A percentile compares a stretch with the other conserved stretches of the same genome.
These are phyloP conservation scores for Eublepharis macularius DNA, from an alignment of 2,113 vertebrate species.

Conservation along the genomic window DNA sequence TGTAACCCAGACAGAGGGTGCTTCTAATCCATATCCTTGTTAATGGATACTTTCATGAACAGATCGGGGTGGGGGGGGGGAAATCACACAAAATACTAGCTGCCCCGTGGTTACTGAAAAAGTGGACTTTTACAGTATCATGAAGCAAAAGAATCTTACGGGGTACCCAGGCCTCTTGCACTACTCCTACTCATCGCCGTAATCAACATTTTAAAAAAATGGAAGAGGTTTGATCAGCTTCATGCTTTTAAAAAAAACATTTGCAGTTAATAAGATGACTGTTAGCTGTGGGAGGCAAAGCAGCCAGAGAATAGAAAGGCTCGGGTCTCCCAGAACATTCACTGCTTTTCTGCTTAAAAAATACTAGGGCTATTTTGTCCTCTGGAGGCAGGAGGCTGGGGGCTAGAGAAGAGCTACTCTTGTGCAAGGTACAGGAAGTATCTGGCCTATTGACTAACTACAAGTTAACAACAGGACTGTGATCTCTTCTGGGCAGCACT, in stretches of 20 bases:
- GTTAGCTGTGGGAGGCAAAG: neutral
- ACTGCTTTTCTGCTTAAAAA: neutral
- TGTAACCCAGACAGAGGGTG: constrained; percentile 61
- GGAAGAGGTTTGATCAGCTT: constrained; percentile 60
- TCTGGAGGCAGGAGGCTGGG: no score
- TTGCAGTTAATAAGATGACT: constrained; percentile 12
- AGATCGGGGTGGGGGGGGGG: constrained; percentile 5
- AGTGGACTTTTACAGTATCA: constrained; percentile 72
- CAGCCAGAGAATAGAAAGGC: neutral
- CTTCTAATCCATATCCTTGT: constrained; percentile 68
- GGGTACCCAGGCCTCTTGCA: constrained; percentile 63
- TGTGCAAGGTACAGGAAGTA: no score
- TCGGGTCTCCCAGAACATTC: neutral
- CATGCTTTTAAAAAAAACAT: constrained; percentile 61
- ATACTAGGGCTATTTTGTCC: neutral
- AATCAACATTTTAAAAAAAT: constrained; percentile 66
- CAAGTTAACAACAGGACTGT: no score
- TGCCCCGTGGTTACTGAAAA: constrained; percentile 61
- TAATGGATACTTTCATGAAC: constrained; percentile 66
- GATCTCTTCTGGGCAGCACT: no score
- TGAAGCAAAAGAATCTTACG: constrained; percentile 64
- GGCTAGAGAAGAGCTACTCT: no score
- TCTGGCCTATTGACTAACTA: no score
- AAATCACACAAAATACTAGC: constrained; percentile 64
- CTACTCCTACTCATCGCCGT: constrained; percentile 64